These are phyloP conservation scores for Cinara cedri DNA, from an alignment of 2,888 invertebrate species.

Conservation along the genomic window DNA sequence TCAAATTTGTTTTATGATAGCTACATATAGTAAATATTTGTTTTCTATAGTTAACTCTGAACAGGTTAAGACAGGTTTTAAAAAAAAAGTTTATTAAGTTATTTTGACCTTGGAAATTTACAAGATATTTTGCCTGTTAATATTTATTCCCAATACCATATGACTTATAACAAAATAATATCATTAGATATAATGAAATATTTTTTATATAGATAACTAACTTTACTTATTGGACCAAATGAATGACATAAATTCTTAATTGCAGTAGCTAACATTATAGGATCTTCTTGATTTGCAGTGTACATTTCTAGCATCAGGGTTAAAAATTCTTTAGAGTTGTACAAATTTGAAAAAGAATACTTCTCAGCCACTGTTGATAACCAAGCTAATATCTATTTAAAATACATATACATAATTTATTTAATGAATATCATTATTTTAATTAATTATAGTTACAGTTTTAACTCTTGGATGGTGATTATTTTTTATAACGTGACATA, in stretches of 20 bases:
- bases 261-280: constrained; percentile 64
- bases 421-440: neutral
- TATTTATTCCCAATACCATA: too few relatives aligned
- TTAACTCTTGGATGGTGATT: constrained; percentile 15
- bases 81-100: too few relatives aligned
- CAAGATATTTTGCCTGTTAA: too few relatives aligned
- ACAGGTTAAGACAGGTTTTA: too few relatives aligned
- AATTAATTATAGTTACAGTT: constrained; percentile 20
- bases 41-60: too few relatives aligned
- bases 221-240: constrained; percentile 65
- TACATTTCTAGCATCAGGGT: constrained; percentile 63
- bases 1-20: too few relatives aligned
- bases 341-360: constrained; percentile 61
- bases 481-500: constrained; percentile 16
- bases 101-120: too few relatives aligned
- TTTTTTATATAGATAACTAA: constrained; percentile 60
- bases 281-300: constrained; percentile 63
- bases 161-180: neutral
- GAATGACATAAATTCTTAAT: constrained; percentile 63
- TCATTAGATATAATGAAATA: neutral
- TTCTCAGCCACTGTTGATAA: constrained; percentile 62
- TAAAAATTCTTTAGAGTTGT: constrained; percentile 62
- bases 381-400: constrained; percentile 63
- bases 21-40: too few relatives aligned
- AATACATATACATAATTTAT: neutral